phyloP scores from a whole-genome alignment of 1,140 invertebrate genomes.

The Pachypeltis micranthus region DNA sequence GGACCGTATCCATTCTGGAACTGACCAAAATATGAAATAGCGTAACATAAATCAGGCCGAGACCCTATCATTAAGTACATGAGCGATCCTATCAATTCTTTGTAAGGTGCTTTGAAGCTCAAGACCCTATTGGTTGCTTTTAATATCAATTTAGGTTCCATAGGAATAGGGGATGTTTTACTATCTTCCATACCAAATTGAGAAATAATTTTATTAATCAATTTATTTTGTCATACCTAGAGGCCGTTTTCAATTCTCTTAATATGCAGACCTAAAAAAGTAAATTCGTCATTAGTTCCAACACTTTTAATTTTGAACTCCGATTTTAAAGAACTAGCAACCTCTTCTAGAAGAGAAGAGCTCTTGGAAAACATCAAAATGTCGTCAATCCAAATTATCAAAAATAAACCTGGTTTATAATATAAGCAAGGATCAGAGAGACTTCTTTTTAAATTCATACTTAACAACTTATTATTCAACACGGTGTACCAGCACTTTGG shows the following conservation, averaged over 20 bases:
- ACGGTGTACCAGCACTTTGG: not conserved
- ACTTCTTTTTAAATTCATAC: not conserved
- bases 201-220: not conserved
- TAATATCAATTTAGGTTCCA: not conserved
- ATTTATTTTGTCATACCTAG: not conserved
- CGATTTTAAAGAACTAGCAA: not conserved
- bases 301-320: not conserved
- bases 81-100: not conserved
- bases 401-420: not conserved
- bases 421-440: not conserved
- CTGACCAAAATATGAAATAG: not conserved
- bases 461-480: not conserved
- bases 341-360: not conserved
- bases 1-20: not conserved
- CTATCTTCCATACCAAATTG: not conserved
- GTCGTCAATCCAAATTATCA: not conserved
- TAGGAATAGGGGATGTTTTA: not conserved
- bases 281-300: not conserved
- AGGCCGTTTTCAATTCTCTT: not conserved
- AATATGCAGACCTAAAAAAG: not conserved
- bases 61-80: slow-evolving; percentile 6
- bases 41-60: not conserved
- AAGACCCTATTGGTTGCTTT: not conserved
- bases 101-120: not conserved
- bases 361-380: not conserved